A percentile compares a stretch with the other conserved stretches of the same genome.
phyloP scores from a whole-genome alignment of 2,797 vertebrate species.

The Bovichtus diacanthus region DNA sequence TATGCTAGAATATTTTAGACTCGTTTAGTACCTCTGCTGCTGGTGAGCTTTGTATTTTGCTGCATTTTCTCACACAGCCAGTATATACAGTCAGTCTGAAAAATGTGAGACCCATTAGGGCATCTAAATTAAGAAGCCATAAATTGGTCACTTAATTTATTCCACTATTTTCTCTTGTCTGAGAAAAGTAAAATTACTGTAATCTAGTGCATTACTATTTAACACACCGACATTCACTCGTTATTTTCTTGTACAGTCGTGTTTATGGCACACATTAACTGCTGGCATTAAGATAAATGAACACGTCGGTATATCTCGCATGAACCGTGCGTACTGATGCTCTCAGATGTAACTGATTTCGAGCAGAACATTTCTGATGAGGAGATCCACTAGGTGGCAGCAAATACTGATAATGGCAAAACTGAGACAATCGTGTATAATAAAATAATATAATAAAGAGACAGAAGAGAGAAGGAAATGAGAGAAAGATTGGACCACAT shows the following conservation, averaged over 20 bases:
- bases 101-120: conserved; percentile 20
- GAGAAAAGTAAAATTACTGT: conserved; percentile 13
- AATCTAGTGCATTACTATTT: conserved; percentile 9
- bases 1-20: neutral
- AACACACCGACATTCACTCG: conserved; percentile 18
- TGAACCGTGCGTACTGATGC: neutral
- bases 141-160: conserved; percentile 32
- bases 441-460: neutral
- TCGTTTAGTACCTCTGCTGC: conserved; percentile 11
- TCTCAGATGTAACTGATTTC: neutral
- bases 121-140: conserved; percentile 33
- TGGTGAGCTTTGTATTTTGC: conserved; percentile 20
- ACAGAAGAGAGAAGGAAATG: conserved; percentile 47
- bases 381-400: conserved; percentile 76
- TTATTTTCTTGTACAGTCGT: conserved; percentile 25
- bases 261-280: conserved; percentile 55
- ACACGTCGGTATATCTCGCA: conserved; percentile 10
- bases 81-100: neutral
- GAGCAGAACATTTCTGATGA: neutral
- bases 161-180: conserved; percentile 18
- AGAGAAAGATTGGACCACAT: conserved; percentile 40
- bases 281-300: conserved; percentile 50
- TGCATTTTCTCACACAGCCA: neutral
- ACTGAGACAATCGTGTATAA: neutral
- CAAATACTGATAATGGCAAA: conserved; percentile 40